Base-by-base conservation (phyloP, 1,140 invertebrate species). In the Atta texana region DNA sequence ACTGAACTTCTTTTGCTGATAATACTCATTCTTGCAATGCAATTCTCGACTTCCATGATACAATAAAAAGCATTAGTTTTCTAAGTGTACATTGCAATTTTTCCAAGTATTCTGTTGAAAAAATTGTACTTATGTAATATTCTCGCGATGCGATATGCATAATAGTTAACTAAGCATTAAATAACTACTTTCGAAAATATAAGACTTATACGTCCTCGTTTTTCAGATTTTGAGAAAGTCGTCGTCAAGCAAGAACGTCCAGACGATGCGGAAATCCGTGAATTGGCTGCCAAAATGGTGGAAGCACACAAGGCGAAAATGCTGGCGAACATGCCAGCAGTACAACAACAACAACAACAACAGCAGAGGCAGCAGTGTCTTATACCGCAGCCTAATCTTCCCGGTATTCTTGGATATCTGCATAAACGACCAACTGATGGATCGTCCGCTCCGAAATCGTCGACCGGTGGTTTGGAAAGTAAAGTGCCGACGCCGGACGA, bases 241-340 rank as follows among this genome's bases (percentile, higher is more conserved):
- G 89, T 92, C 21, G 97, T 98, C n/a, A 98, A 98, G 94, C 96
- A 97, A 92, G 98, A 98, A 96, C 96, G 96, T 92, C 96, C 97
- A 88, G 98, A 98, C 96, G 98, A 98, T 94, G 97, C 97, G 77
- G 98, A 98, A 95, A 98, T 98, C 93, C 95, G 96, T 91, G 97
- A 97, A 94, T 91, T 98, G 95, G 98, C 98, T 85, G 97, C 97
- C 89, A 98, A 98, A 95, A 97, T 98, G 96, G 96, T 97, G 94
- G 98, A 98, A 95, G 97, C 97, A 81, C 97, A 98, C 94, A 98
- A 97, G 94, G 97, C 97, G 90, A 97, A 97, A 95, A 96, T 96
- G 93, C 94, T 95, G 12, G 87, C 90, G 96, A 88, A 95, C 95
- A 89, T 94, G 91, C 91, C 92, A 88, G 84, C 90, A 75, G 57